phyloP scores from a whole-genome alignment of 1,140 invertebrate species.

The Steinernema feltiae region DNA sequence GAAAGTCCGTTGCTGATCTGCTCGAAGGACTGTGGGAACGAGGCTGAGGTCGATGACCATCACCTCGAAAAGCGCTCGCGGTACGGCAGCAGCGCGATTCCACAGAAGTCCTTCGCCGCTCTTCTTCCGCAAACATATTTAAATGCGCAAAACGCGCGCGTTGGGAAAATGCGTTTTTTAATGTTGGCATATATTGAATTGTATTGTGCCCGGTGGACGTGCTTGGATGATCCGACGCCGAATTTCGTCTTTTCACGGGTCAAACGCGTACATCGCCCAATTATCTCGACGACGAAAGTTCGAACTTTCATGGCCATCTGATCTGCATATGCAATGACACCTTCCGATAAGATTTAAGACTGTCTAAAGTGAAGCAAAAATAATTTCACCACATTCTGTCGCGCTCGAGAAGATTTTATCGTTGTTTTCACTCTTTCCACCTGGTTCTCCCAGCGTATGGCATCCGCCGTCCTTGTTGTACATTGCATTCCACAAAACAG shows the following conservation, averaged over 20 bases:
- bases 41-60: constrained; percentile 2
- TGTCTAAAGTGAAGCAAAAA: neutral
- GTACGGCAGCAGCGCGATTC: neutral
- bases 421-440: neutral
- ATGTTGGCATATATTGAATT: neutral
- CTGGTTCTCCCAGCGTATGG: neutral
- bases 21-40: neutral
- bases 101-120: neutral
- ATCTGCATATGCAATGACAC: neutral
- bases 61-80: neutral
- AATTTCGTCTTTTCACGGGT: constrained; percentile 13
- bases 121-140: neutral
- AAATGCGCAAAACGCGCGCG: neutral
- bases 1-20: neutral
- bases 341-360: neutral
- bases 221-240: neutral
- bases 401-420: neutral
- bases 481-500: no score
- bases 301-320: constrained; percentile 5
- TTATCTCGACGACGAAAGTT: neutral
- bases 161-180: neutral
- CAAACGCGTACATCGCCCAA: constrained; percentile 7
- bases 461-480: no score
- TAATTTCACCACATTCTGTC: neutral
- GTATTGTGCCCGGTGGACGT: neutral